Base-by-base conservation (phyloP, 2,113 vertebrate species). In the Apodemus speciosus region DNA sequence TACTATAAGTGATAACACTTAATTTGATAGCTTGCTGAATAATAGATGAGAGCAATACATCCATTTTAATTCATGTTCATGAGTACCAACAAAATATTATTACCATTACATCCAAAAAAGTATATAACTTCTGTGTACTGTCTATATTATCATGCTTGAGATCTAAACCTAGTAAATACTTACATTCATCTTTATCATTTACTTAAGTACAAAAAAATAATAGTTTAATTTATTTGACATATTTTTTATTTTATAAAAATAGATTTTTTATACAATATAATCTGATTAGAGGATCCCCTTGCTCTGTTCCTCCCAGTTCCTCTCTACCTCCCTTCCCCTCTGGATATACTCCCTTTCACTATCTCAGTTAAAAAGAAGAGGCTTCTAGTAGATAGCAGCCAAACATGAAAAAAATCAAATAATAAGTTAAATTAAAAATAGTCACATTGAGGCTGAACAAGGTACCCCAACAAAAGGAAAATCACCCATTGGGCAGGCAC, bases 1-100 rank as follows among this genome's bases (percentile, higher is more conserved):
- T 95, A 77, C 66, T 85, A 73, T 95, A 97, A 94, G 95, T 88
- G 76, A 96, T 95, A 96, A 93, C 76, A 96, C 88, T 75, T 97
- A 93, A 96, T 96, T 97, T 94, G 60, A 96, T 96, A 91, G 88
- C 60, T 88, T 96, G 15, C 76, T 96, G 88, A 96, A 97, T 95
- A 96, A 93, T 88, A 96, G 88, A 96, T 96, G 76, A 96, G 94
- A 90, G 60, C 86, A 95, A 95, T 96, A 83, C 93, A 95, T 79
- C 68, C 85, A 93, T 96, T 96, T 97, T 80, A 96, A 76, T 95
- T 96, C 89, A 85, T 73, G 71, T 90, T 93, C 93, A 90, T 84
- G 72, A 95, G 76, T 93, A 64, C 9, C 85, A 96, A 92, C 88
- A 94, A 96, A 95, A 93, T 94, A 95, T 89, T 91, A 94, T 77